These are phyloP conservation scores for Odiellus spinosus DNA, from an alignment of 2,888 invertebrate species.

Conservation along the genomic window DNA sequence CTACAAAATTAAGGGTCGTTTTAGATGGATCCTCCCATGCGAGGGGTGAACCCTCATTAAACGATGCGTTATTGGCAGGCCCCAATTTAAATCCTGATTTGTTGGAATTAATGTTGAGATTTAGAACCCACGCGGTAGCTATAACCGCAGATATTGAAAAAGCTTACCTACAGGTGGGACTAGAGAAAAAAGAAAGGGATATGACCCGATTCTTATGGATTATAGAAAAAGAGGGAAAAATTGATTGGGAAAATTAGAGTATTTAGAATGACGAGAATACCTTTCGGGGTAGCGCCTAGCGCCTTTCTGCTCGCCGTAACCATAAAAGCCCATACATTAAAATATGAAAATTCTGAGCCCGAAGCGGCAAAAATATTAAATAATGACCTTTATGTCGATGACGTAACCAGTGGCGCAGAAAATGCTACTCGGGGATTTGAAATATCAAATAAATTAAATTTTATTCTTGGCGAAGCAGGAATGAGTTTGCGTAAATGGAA, in stretches of 20 bases:
- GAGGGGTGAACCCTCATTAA: slow-evolving; percentile 4
- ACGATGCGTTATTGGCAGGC: slow-evolving; percentile 4
- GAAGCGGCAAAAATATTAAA: neutral
- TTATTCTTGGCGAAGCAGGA: neutral
- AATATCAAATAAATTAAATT: neutral
- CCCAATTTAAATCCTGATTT: slow-evolving; percentile 5
- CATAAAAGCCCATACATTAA: neutral
- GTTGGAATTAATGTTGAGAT: slow-evolving; percentile 1
- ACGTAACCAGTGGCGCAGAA: neutral
- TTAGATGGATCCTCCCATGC: slow-evolving; percentile 9
- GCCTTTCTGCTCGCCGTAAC: slow-evolving; percentile 1
- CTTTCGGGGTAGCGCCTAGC: slow-evolving; percentile 2
- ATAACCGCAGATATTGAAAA: slow-evolving; percentile 10
- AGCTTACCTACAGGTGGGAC: slow-evolving; percentile 6
- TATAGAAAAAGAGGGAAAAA: neutral
- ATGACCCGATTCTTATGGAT: slow-evolving; percentile 8
- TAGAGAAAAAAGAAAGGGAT: slow-evolving; percentile 4
- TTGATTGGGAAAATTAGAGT: too few species aligned
- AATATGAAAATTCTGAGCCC: slow-evolving; percentile 1
- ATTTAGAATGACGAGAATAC: neutral
- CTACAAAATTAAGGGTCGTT: slow-evolving; percentile 2
- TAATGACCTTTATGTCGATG: slow-evolving; percentile 3
- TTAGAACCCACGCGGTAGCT: slow-evolving; percentile 12
- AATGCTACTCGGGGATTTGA: neutral
- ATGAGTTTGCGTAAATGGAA: slow-evolving; percentile 3